These are phyloP conservation scores for Omphaloscelis lunosa DNA, from an alignment of 2,888 invertebrate genomes.

Conservation along the genomic window DNA sequence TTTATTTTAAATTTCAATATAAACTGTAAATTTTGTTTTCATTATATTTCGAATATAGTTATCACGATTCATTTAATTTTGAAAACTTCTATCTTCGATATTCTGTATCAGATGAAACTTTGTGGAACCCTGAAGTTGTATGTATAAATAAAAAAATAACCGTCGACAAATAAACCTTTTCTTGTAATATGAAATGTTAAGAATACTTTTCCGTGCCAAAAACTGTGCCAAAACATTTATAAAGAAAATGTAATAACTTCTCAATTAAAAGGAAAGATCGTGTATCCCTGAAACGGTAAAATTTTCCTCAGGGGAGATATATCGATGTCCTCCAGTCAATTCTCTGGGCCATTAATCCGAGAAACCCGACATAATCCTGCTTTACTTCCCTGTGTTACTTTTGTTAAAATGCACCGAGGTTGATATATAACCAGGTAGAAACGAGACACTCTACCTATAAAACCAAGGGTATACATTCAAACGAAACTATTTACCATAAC, in stretches of 20 bases:
- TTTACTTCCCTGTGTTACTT: slow-evolving; percentile 38
- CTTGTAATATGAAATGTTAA: neutral
- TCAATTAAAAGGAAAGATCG: slow-evolving; percentile 58
- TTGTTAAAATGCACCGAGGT: slow-evolving; percentile 32
- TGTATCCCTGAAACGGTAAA: slow-evolving; percentile 53
- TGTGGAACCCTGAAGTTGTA: too few species aligned
- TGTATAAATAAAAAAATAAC: neutral
- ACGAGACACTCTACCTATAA: neutral
- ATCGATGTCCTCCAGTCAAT: slow-evolving; percentile 54
- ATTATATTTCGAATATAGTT: neutral
- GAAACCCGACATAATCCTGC: slow-evolving; percentile 43
- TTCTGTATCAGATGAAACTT: neutral
- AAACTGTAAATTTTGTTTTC: neutral
- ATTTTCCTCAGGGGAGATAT: slow-evolving; percentile 61
- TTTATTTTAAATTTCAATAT: neutral
- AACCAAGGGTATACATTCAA: neutral
- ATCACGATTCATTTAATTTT: neutral
- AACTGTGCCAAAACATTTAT: slow-evolving; percentile 33
- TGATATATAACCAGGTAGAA: neutral
- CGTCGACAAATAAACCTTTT: neutral
- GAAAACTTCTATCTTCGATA: neutral
- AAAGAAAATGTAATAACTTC: slow-evolving; percentile 54
- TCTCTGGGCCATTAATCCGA: slow-evolving; percentile 54
- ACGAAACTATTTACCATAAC: slow-evolving; percentile 18
- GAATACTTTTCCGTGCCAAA: slow-evolving; percentile 15